Base-by-base conservation (phyloP, 2,797 vertebrate species). In the Coreius guichenoti region DNA sequence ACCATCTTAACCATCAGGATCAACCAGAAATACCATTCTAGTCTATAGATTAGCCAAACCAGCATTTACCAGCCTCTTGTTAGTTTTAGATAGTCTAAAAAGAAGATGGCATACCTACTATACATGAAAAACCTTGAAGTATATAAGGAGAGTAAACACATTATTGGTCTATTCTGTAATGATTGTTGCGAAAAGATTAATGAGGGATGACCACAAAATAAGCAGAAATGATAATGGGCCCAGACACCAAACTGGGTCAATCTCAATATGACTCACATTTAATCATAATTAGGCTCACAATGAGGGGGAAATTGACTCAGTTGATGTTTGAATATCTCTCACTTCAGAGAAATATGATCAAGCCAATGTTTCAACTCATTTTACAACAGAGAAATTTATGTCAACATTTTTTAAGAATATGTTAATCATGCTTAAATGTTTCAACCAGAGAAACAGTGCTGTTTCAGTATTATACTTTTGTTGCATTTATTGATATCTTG, bases 161-260 rank as follows among this genome's bases (percentile, higher is more conserved):
- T 56, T 56, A 36, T 23, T 5, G 29, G 29, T 14, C 49, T 56
- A 13, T 8, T 23, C 3, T 36, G 21, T 56, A 33, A 45, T 45
- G 4, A 26, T 21, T 13, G 14, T 43, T 17, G 39, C 0, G 1
- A 39, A 74, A 74, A n/a, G 14, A 65, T 36, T 76, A 75, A 76
- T 83, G 72, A 65, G 43, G 70, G 56, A 39, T 67, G 43, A 63
- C 61, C 43, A 51, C 72, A 73, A 45, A 47, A 61, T 58, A 82
- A 58, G 68, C 33, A 82, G 11, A 75, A 75, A 31, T 29, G 21
- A 83, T 13, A 51, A 67, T 51, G 29, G 23, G 29, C 43, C 43
- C 21, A 76, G 45, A n/a, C 29, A 67, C 29, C 45, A 83, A 83
- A 83, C 72, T 76, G 58, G 81, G 72, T 76, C 47, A 39, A 45